Percentiles rank a stretch among this genome's conserved stretches.
Conservation (phyloP, 2,113 vertebrate genomes). For the Oreochromis tanganicae region DNA sequence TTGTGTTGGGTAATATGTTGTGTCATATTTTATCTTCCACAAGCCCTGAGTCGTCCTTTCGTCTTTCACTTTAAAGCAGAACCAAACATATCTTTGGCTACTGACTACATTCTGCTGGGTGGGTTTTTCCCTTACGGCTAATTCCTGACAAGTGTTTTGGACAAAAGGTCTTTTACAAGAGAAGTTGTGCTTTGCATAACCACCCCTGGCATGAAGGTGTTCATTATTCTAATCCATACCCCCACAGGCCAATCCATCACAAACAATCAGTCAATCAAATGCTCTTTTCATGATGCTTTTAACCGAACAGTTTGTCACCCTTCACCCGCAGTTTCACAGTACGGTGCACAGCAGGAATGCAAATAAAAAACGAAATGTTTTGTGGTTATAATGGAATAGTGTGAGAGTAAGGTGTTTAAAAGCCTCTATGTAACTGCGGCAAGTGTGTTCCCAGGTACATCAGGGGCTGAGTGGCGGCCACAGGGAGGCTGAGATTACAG, state of each 20-base stretch:
- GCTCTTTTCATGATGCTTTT: slow-evolving; percentile 48
- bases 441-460: slow-evolving; percentile 32
- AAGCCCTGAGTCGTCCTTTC: neutral
- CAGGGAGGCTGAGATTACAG: slow-evolving; percentile 58
- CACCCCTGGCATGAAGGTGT: slow-evolving; percentile 28
- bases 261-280: slow-evolving; percentile 60
- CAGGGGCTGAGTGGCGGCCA: slow-evolving; percentile 28
- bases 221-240: slow-evolving; percentile 44
- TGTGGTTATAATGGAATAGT: slow-evolving; percentile 35
- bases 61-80: neutral
- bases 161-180: slow-evolving; percentile 3
- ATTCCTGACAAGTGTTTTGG: slow-evolving; percentile 30
- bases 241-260: slow-evolving; percentile 43
- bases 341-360: slow-evolving; percentile 17
- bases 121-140: neutral
- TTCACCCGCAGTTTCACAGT: slow-evolving; percentile 19
- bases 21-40: neutral
- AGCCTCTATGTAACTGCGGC: neutral
- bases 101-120: neutral
- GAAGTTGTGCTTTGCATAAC: slow-evolving; percentile 9
- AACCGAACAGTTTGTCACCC: slow-evolving; percentile 48
- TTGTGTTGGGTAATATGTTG: neutral
- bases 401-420: slow-evolving; percentile 43
- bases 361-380: slow-evolving; percentile 28
- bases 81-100: neutral